Evolutionary conservation across 30 jellyfish, hydroid and myxozoan genomes (phyloP).

Genomic region (Chrysaora quinquecirrha): DNA sequence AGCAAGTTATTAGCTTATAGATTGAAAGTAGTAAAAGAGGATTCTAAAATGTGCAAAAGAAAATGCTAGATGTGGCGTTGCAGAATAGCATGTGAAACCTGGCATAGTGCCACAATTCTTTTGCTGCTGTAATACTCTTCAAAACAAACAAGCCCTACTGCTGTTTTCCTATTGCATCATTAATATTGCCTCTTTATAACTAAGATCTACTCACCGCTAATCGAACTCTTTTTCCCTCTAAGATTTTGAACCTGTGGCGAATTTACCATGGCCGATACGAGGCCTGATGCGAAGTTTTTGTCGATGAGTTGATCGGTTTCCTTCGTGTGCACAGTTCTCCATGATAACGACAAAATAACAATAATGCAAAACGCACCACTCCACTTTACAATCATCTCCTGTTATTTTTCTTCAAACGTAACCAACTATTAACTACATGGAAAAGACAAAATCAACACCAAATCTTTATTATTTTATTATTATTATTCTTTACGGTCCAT

Average conservation of each 20-base stretch:
- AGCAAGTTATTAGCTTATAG: too few relatives aligned
- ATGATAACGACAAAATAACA: slow-evolving; percentile 39
- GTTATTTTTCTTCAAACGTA: background rate
- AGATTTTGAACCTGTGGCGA: background rate
- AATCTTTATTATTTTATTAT: slow-evolving; percentile 2
- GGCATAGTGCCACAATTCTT: too few relatives aligned
- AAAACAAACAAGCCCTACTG: too few relatives aligned
- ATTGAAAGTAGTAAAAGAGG: too few relatives aligned
- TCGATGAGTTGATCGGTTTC: slow-evolving; percentile 15
- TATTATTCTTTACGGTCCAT: slow-evolving; percentile 52
- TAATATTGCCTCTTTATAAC: too few relatives aligned
- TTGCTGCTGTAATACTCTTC: too few relatives aligned
- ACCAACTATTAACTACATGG: slow-evolving; percentile 44
- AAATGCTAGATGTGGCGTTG: too few relatives aligned
- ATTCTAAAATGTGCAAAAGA: too few relatives aligned
- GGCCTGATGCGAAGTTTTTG: slow-evolving; percentile 22
- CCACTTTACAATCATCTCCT: slow-evolving; percentile 64
- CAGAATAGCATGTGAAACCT: too few relatives aligned
- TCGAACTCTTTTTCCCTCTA: slow-evolving; percentile 49
- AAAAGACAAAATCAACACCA: background rate
- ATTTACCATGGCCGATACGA: slow-evolving; percentile 39
- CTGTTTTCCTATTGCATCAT: too few relatives aligned
- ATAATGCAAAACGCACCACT: slow-evolving; percentile 46
- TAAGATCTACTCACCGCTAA: slow-evolving; percentile 44
- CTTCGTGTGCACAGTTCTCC: slow-evolving; percentile 58